Conservation (phyloP, 1,140 invertebrate genomes). For the Bombus turneri region DNA sequence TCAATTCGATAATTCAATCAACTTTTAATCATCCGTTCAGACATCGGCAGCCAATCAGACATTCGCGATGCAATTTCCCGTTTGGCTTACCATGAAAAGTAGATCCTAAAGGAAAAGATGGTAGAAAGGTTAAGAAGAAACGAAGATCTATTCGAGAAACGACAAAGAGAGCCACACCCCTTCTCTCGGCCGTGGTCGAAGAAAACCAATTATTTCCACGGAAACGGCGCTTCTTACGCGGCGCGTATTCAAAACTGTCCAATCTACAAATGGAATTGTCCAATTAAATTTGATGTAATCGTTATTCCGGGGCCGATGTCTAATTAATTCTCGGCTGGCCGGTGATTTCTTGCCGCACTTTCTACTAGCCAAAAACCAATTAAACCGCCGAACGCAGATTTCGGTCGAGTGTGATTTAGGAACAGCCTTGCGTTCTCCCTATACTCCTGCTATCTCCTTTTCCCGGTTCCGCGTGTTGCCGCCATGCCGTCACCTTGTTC, state of each 20-base stretch:
- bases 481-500: background rate
- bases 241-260: constrained; percentile 2
- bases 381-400: constrained; percentile 54
- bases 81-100: constrained; percentile 12
- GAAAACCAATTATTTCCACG: constrained; percentile 27
- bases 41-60: background rate
- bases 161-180: background rate
- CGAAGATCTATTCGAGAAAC: background rate
- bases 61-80: constrained; percentile 17
- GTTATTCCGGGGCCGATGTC: constrained; percentile 26
- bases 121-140: background rate
- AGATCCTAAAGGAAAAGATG: background rate
- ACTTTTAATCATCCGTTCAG: constrained; percentile 17
- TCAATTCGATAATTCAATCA: background rate
- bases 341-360: constrained; percentile 51
- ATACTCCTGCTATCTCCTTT: background rate
- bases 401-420: constrained; percentile 55
- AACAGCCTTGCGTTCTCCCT: background rate
- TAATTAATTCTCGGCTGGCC: constrained; percentile 53
- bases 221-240: constrained; percentile 11
- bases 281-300: constrained; percentile 55
- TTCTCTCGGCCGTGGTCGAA: background rate
- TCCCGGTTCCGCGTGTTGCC: background rate
- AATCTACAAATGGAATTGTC: constrained; percentile 28
- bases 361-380: constrained; percentile 40